These are phyloP conservation scores for Melanocharis versteri DNA, from an alignment of 2,113 vertebrate species.

Conservation along the genomic window DNA sequence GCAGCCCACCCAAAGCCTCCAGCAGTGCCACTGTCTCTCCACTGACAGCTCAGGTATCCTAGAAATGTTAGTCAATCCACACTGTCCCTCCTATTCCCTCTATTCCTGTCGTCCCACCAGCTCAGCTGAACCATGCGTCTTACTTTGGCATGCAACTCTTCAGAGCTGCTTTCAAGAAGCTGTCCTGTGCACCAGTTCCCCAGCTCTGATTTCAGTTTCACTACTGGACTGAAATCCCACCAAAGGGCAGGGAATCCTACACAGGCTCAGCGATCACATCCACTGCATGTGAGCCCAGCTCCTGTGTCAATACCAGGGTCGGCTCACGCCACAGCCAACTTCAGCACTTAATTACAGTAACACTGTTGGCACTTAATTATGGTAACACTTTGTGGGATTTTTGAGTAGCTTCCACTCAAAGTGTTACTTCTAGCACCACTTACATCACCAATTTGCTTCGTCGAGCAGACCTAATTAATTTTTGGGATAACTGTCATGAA, in stretches of 20 bases:
- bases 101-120: fast-evolving
- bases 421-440: constrained; percentile 28
- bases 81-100: background rate
- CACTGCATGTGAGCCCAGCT: background rate
- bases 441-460: background rate
- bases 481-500: constrained; percentile 11
- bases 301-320: background rate
- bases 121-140: fast-evolving
- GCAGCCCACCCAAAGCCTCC: background rate
- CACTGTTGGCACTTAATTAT: background rate
- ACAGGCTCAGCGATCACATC: background rate
- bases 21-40: background rate
- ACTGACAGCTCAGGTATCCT: background rate
- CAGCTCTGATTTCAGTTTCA: background rate
- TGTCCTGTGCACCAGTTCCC: background rate
- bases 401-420: constrained; percentile 27
- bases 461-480: background rate
- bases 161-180: background rate
- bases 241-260: background rate
- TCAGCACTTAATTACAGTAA: background rate
- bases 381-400: background rate
- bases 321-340: background rate
- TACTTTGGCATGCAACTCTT: background rate
- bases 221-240: background rate
- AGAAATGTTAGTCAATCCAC: background rate